Evolutionary conservation across 2,888 invertebrate genomes (phyloP).

Genomic region (Phaonia tiefii): DNA sequence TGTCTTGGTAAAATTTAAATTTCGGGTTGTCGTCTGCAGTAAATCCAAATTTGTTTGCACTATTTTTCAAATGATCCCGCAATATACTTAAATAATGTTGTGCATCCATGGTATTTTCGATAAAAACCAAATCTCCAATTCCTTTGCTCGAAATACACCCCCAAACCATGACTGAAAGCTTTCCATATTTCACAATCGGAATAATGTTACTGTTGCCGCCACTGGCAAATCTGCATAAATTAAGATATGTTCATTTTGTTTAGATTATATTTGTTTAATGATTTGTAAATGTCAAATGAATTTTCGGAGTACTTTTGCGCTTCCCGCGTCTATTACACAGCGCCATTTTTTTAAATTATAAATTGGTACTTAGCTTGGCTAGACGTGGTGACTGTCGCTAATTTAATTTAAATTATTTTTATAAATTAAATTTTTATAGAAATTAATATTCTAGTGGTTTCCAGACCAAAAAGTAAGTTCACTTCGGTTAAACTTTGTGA

Average conservation of each 20-base stretch:
- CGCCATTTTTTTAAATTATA: neutral
- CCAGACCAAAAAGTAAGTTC: neutral
- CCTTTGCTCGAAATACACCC: slow-evolving; percentile 7
- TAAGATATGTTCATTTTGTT: too few relatives aligned
- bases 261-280: too few relatives aligned
- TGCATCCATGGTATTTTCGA: slow-evolving; percentile 2
- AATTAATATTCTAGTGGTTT: too few relatives aligned
- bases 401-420: too few relatives aligned
- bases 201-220: too few relatives aligned
- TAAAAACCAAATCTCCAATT: neutral
- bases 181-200: too few relatives aligned
- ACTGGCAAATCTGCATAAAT: too few relatives aligned
- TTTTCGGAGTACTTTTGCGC: neutral
- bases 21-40: too few relatives aligned
- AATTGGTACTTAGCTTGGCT: neutral
- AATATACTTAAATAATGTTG: neutral
- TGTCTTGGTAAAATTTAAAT: too few relatives aligned
- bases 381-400: neutral
- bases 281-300: too few relatives aligned
- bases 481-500: too few relatives aligned
- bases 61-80: neutral
- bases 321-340: neutral
- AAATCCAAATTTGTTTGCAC: slow-evolving; percentile 4
- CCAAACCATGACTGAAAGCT: neutral
- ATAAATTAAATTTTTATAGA: too few relatives aligned